These are phyloP conservation scores for Panzeria rudis DNA, from an alignment of 2,888 invertebrate genomes.

Conservation along the genomic window DNA sequence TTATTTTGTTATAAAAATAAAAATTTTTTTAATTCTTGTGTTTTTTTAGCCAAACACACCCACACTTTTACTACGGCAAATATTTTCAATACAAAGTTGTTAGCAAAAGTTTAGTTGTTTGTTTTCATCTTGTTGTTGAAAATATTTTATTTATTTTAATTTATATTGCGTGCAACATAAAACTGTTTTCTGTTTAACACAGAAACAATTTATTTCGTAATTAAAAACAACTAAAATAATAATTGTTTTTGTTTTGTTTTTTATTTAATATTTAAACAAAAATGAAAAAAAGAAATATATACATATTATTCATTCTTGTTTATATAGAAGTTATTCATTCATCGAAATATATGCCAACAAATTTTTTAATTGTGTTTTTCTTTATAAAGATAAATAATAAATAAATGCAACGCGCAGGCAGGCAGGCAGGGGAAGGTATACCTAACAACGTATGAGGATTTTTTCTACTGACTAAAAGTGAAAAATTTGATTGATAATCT, in stretches of 20 bases:
- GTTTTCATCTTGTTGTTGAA: conserved; percentile 23
- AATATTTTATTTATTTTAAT: conserved; percentile 52
- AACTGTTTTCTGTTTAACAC: conserved; percentile 44
- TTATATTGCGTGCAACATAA: conserved; percentile 66
- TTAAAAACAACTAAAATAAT: conserved; percentile 57
- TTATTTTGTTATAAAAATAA: conserved; percentile 31
- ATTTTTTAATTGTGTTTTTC: conserved; percentile 46
- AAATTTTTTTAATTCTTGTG: conserved; percentile 3
- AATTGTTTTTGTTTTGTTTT: conserved; percentile 21
- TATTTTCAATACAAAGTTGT: conserved; percentile 49
- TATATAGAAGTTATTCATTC: conserved; percentile 58
- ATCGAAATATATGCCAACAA: conserved; percentile 64
- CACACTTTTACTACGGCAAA: conserved; percentile 46
- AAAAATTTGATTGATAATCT: background rate
- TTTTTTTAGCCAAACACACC: conserved; percentile 42
- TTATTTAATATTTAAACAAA: conserved; percentile 27
- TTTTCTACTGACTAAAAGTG: background rate
- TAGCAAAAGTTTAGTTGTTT: conserved; percentile 1
- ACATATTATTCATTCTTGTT: conserved; percentile 60
- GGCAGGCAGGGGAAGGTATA: conserved; percentile 21
- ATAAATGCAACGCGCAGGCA: conserved; percentile 19
- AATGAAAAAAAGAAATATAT: conserved; percentile 1
- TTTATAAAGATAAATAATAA: conserved; percentile 38
- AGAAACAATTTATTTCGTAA: conserved; percentile 55
- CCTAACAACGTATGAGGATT: background rate